Evolutionary conservation across 2,888 invertebrate species (phyloP), one percentile per base, ranked within the genome.

Genomic region (Cyrtodaria siliqua): DNA sequence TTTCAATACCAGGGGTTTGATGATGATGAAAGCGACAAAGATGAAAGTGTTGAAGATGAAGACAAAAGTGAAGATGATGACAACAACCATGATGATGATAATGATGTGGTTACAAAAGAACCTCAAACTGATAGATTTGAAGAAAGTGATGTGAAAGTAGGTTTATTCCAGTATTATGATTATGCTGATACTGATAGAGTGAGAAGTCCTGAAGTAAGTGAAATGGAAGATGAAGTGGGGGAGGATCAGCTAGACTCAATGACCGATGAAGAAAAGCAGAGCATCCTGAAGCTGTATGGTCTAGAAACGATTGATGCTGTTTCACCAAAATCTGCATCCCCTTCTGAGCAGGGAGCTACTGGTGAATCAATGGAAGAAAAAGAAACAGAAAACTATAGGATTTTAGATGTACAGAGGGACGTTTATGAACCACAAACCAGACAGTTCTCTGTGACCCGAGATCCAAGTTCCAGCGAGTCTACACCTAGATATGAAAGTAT

Each of bases 331-430:
- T 74, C 72, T 23, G 76, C 72, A 16, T 72, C 76, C n/a, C 69
- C 79, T 24, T 66, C 70, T 38, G 63, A 72, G 16, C 56, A 56
- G 4, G 71, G 70, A 23, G 33, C 61, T 12, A 47, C 20, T 18
- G 44, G 20, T 20, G 44, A 44, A 44, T 20, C 16, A 9, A 18
- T 64, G 9, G 59, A 76, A 23, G 33, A 56, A 1, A 52, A 66
- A n/a, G 60, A 56, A 52, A 26, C 20, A 6, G 50, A 47, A 6
- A 23, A 18, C 16, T 20, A 23, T 38, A 56, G 33, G 16, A 42
- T 75, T n/a, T 26, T 73, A 40, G 82, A 78, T 67, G 76, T 75
- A 23, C 78, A 78, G 26, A 78, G 78, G 55, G 78, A 82, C 44
- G 56, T 75, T 23, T 82, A 78, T 66, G 72, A 73, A 56, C 78